phyloP scores from a whole-genome alignment of 1,140 invertebrate genomes.

The Drosophila murphyi region DNA sequence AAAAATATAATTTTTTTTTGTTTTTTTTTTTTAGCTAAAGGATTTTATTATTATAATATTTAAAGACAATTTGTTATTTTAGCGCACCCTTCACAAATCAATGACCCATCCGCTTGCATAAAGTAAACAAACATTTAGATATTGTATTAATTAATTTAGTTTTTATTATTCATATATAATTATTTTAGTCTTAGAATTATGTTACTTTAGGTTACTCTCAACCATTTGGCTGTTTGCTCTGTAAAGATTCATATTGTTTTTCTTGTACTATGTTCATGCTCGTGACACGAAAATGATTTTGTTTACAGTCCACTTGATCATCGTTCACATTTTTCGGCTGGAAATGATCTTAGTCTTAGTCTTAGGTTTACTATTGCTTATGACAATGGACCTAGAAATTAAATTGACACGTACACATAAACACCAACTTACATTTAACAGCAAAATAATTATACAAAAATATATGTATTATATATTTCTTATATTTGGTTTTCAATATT shows the following conservation, averaged over 20 bases:
- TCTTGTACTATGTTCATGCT: constrained; percentile 79
- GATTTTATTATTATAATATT: too few species aligned
- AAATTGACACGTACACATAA: constrained; percentile 59
- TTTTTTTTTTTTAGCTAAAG: too few species aligned
- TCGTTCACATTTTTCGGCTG: constrained; percentile 3
- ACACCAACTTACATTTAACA: constrained; percentile 62
- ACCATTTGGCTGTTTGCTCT: constrained; percentile 41
- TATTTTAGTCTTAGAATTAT: constrained; percentile 36
- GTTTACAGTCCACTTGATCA: constrained; percentile 3
- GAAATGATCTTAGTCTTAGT: constrained; percentile 39
- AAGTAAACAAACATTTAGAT: background rate
- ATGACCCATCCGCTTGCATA: background rate
- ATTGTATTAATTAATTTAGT: constrained; percentile 19
- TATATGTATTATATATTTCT: constrained; percentile 43
- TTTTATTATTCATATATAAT: constrained; percentile 36
- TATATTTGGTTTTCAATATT: constrained; percentile 31
- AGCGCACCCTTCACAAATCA: background rate
- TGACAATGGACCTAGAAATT: constrained; percentile 49
- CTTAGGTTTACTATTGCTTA: constrained; percentile 50
- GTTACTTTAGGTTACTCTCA: constrained; percentile 40
- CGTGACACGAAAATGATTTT: constrained; percentile 60
- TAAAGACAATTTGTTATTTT: background rate
- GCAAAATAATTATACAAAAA: constrained; percentile 81
- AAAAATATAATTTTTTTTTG: too few species aligned
- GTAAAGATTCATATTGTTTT: constrained; percentile 74